Percentiles rank a stretch among this genome's conserved stretches.
phyloP scores from a whole-genome alignment of 2,888 invertebrate species.

The Chironomus tentans region DNA sequence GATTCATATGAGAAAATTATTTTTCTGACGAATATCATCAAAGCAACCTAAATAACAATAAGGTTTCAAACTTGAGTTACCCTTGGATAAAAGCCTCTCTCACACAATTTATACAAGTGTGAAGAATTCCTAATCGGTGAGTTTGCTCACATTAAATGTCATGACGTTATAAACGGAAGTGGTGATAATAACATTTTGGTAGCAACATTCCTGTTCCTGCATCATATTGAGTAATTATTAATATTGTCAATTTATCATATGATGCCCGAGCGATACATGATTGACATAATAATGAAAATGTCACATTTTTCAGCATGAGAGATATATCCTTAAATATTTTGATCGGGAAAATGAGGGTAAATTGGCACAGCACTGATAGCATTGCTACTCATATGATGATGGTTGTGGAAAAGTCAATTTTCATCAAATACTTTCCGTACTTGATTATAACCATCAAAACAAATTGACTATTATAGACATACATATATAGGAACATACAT shows the following conservation, averaged over 20 bases:
- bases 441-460: neutral
- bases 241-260: constrained; percentile 21
- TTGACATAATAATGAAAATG: too few relatives aligned
- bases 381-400: neutral
- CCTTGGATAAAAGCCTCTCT: too few relatives aligned
- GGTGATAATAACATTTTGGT: neutral
- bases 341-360: too few relatives aligned
- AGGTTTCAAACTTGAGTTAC: too few relatives aligned
- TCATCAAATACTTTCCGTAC: neutral
- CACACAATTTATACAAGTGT: neutral
- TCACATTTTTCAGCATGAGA: neutral
- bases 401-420: neutral
- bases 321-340: neutral
- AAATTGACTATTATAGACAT: neutral
- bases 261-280: neutral
- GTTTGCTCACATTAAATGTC: neutral
- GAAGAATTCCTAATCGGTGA: neutral
- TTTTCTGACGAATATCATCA: too few relatives aligned
- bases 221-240: constrained; percentile 20
- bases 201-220: neutral
- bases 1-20: too few relatives aligned
- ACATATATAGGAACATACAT: too few relatives aligned
- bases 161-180: neutral
- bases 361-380: too few relatives aligned
- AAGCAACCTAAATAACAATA: too few relatives aligned